Evolutionary conservation across 1,140 invertebrate genomes (phyloP), one percentile per base, ranked within the genome.

Genomic region (Batillaria attramentaria): DNA sequence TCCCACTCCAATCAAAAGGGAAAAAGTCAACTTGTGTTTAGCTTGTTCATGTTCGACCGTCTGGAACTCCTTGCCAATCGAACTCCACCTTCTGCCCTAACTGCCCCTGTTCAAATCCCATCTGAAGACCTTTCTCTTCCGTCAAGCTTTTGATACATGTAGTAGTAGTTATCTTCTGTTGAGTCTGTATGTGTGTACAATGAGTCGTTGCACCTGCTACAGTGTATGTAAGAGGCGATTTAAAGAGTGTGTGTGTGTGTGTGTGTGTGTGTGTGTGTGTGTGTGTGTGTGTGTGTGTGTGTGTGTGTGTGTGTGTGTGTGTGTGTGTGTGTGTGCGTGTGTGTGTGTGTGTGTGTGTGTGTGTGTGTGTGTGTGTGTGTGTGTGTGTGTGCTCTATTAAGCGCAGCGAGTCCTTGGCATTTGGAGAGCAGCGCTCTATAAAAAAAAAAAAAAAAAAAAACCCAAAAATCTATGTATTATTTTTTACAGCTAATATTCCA

Each of bases 41-140:
- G n/a, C n/a, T n/a, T n/a, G n/a, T n/a, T n/a, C n/a, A n/a, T n/a
- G n/a, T n/a, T n/a, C n/a, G n/a, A n/a, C n/a, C n/a, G n/a, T 92
- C 60, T 72, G 77, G 3, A 80, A 43, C 42, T 99, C 98, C 79
- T 97, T 94, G 90, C 13, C 5, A 24, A 42, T 8, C 20, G 24
- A 43, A 13, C 20, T 20, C 24, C 57, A 62, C 16, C n/a, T n/a
- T 18, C 46, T 18, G 46, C 16, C n/a, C n/a, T n/a, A n/a, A n/a
- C n/a, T n/a, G n/a, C n/a, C n/a, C n/a, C n/a, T n/a, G n/a, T n/a
- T n/a, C n/a, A n/a, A n/a, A n/a, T n/a, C n/a, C n/a, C n/a, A n/a
- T n/a, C n/a, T n/a, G n/a, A n/a, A n/a, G n/a, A n/a, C n/a, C n/a
- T n/a, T n/a, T n/a, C n/a, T n/a, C n/a, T n/a, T n/a, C n/a, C n/a